Evolutionary conservation across 2,888 invertebrate genomes (phyloP), one percentile per base, ranked within the genome.

Genomic region (Hirtodrosophila duncani): DNA sequence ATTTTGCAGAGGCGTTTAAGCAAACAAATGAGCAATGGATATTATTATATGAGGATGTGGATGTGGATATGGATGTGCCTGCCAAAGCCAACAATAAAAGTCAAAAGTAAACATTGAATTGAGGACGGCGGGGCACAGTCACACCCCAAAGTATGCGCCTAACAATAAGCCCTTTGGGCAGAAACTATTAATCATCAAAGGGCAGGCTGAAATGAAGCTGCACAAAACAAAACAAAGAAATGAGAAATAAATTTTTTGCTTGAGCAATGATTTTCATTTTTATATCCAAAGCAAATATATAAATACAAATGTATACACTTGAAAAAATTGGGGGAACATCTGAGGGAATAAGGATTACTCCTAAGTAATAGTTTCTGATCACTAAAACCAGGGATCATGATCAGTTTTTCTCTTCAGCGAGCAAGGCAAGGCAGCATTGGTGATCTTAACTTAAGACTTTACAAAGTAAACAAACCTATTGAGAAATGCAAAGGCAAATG

Each of bases 161-260:
- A 30, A 26, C 20, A 30, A 37, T 34, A 50, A 57, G 51, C 79
- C 57, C 72, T 49, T 14, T 24, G 45, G 50, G 57, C 43, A 51
- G 24, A 26, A 63, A 56, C 83, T 67, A 81, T 81, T 83, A 83
- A 81, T 81, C 81, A 83, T 67, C 56, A 67, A 39, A 60, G 52
- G 38, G 53, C 45, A 21, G 34, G 58, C 65, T 45, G 58, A 66
- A 59, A 58, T 71, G 57, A 59, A 46, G 49, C 38, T 55, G 49
- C n/a, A n/a, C n/a, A n/a, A 56, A 57, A 55, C 56, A 56, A 39
- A 31, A 26, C 63, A 64, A 59, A 70, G 64, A 69, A 64, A 81
- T 67, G 66, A 58, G 61, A 77, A 75, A 80, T 80, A 75, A 65
- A 81, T 81, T 65, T 68, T n/a, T 66, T 67, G 68, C 69, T 37